These are phyloP conservation scores for Dynastes hyllus DNA, from an alignment of 2,888 invertebrate species.

Conservation along the genomic window DNA sequence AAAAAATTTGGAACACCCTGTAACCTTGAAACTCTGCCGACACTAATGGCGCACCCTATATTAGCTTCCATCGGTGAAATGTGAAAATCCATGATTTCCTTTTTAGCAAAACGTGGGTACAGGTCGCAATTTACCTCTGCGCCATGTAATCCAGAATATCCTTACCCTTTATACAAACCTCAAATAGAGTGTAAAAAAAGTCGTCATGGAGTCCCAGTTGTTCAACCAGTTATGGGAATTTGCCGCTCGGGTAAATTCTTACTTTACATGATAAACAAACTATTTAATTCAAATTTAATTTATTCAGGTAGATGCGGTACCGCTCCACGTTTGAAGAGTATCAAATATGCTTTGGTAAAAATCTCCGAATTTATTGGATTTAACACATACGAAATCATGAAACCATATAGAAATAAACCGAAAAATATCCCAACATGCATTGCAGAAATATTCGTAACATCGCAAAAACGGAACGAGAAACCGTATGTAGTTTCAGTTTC, in stretches of 20 bases:
- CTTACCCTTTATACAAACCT: background rate
- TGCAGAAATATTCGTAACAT: conserved; percentile 45
- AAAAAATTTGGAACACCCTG: too few species aligned
- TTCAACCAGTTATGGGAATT: conserved; percentile 30
- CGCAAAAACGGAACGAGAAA: background rate
- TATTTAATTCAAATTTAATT: background rate
- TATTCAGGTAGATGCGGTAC: conserved; percentile 25
- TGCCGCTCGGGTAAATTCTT: conserved; percentile 10
- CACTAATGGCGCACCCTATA: too few species aligned
- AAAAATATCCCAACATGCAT: conserved; percentile 40
- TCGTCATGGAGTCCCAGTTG: conserved; percentile 18
- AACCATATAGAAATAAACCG: conserved; percentile 38
- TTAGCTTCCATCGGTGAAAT: too few species aligned
- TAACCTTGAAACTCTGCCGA: too few species aligned
- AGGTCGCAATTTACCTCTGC: background rate
- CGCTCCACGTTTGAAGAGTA: conserved; percentile 14
- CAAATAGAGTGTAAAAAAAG: conserved; percentile 24
- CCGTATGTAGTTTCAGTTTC: background rate
- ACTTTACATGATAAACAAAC: background rate
- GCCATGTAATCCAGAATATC: conserved; percentile 1
- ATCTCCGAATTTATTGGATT: conserved; percentile 39
- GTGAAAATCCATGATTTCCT: too few species aligned
- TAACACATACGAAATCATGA: conserved; percentile 45
- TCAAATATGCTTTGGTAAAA: conserved; percentile 44
- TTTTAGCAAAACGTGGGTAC: conserved; percentile 2